Evolutionary conservation across 2,888 invertebrate species (phyloP).

Genomic region (Drosophila yooni): DNA sequence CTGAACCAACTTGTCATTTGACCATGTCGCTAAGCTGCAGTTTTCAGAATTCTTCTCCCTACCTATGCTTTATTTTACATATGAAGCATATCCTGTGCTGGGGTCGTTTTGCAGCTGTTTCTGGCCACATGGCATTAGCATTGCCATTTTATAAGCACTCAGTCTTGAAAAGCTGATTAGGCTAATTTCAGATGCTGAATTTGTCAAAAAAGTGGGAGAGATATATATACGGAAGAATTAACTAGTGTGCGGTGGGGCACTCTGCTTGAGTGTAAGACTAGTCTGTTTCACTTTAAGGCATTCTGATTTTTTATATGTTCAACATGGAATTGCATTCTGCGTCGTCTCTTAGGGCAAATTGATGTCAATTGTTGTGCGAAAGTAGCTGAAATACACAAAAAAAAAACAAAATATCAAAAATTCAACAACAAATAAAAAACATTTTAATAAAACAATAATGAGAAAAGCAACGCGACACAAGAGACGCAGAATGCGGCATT

Average conservation of each 20-base stretch:
- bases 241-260: neutral
- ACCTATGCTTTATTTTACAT: constrained; percentile 7
- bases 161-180: neutral
- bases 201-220: constrained; percentile 41
- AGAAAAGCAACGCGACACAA: constrained; percentile 42
- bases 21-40: constrained; percentile 59
- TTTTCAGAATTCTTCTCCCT: constrained; percentile 27
- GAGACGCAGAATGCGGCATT: constrained; percentile 45
- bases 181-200: constrained; percentile 69
- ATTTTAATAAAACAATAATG: constrained; percentile 52
- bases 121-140: neutral
- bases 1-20: constrained; percentile 78
- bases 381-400: constrained; percentile 44
- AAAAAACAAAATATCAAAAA: constrained; percentile 4
- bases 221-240: neutral
- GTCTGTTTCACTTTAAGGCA: constrained; percentile 30
- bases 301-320: constrained; percentile 27
- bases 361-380: constrained; percentile 71
- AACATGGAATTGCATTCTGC: constrained; percentile 48
- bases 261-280: constrained; percentile 1
- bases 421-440: constrained; percentile 27
- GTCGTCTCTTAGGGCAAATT: constrained; percentile 44
- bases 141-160: neutral
- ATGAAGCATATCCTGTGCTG: constrained; percentile 32
- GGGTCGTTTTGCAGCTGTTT: constrained; percentile 11